These are phyloP conservation scores for Chymomyza fuscimana DNA, from an alignment of 2,888 invertebrate species.

Conservation along the genomic window DNA sequence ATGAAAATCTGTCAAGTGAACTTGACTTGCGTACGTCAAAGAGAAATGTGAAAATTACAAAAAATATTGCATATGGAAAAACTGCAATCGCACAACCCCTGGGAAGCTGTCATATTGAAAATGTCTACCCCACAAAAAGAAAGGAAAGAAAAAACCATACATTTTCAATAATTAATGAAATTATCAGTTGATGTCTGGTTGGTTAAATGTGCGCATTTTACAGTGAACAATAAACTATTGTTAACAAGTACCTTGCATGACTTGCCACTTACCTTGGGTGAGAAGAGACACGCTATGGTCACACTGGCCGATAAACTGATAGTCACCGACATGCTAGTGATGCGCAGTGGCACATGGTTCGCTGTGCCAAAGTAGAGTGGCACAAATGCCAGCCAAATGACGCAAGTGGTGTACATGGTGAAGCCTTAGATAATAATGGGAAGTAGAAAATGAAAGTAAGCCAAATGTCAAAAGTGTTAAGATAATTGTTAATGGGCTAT, in stretches of 20 bases:
- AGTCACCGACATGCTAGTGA: constrained; percentile 97
- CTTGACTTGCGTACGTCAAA: not conserved
- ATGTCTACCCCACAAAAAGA: not conserved
- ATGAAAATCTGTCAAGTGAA: constrained; percentile 25
- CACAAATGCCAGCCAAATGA: constrained; percentile 98
- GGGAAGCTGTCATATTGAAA: not conserved
- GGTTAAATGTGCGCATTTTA: constrained; percentile 29
- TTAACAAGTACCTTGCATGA: not conserved
- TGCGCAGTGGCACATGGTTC: constrained; percentile 93
- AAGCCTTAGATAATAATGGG: constrained; percentile 84
- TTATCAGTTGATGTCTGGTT: not conserved
- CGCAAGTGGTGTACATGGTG: constrained; percentile 99
- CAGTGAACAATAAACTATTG: constrained; percentile 12
- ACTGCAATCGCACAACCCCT: constrained; percentile 33
- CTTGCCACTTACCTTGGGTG: constrained; percentile 88
- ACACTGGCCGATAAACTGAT: constrained; percentile 96
- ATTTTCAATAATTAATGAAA: not conserved
- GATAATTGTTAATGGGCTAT: too few relatives aligned
- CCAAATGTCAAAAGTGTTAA: too few relatives aligned
- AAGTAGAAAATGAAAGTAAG: not conserved
- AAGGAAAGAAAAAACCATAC: not conserved
- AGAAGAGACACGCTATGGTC: constrained; percentile 94
- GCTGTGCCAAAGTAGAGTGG: constrained; percentile 98
- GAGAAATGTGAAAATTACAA: constrained; percentile 17
- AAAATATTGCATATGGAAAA: constrained; percentile 6